Base-by-base conservation (phyloP, 2,888 invertebrate genomes). In the Pyrrhosoma nymphula region DNA sequence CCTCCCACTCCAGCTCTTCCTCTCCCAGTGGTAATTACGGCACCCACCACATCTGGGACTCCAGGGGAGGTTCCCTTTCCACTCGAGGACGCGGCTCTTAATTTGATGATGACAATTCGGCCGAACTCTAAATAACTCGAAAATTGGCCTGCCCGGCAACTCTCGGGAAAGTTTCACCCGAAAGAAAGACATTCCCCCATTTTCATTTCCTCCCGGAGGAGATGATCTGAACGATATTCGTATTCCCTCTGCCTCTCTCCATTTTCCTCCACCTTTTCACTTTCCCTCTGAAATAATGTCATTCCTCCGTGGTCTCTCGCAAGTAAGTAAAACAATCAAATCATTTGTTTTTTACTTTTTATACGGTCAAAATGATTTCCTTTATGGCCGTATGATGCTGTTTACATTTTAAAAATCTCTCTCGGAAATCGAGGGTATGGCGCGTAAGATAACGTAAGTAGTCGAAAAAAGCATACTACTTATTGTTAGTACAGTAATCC, bases 151-250 rank as follows among this genome's bases (percentile, higher is more conserved):
- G 18, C 82, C 35, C 82, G 30, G 18, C 0, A 82, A 82, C 82
- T 82, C 35, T n/a, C 47, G n/a, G 69, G 69, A 69, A 69, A 16
- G 82, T 47, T 69, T 47, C 47, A 91, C 91, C 63, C 35, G 91
- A 91, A 91, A 63, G 8, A 4, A 20, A 60, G 35, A 91, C 39
- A 63, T 26, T 91, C 35, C 60, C 63, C 60, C 47, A 23, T 55
- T 39, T 30, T 35, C 47, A 18, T 39, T 35, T 39, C 47, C 69
- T 47, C 47, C 93, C 93, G 47, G 93, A 55, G 14, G 90, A 47
- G 47, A 35, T 35, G 16, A 35, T 82, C 35, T 16, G 69, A n/a
- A n/a, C 12, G 69, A n/a, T 26, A 69, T 69, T 12, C n/a, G n/a
- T 69, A 69, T 69, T n/a, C 10, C 69, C n/a, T 69, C 69, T 69